These are phyloP conservation scores for Coccyzus lansbergi DNA, from an alignment of 2,797 vertebrate genomes.

Conservation along the genomic window DNA sequence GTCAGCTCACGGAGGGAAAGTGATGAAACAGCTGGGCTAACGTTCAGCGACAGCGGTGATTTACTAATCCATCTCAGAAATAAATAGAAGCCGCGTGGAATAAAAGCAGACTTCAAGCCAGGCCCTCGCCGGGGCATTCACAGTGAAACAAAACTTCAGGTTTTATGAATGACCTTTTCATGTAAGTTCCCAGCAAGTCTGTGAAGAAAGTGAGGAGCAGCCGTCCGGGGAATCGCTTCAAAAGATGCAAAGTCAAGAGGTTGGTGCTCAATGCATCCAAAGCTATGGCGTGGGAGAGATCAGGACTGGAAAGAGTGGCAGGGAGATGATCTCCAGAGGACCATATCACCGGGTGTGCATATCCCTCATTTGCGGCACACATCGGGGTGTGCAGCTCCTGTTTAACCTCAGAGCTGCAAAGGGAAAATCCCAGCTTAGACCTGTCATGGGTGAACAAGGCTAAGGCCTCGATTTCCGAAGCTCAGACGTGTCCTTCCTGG, in stretches of 20 bases:
- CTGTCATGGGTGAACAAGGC: background rate
- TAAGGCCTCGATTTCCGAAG: accelerated
- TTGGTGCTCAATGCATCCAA: background rate
- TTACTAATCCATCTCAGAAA: conserved; percentile 9
- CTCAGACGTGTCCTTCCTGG: background rate
- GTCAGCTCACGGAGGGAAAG: background rate
- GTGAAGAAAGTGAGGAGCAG: background rate
- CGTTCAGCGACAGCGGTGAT: background rate
- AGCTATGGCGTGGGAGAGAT: background rate
- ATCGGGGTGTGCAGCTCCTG: accelerated
- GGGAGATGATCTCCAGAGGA: background rate
- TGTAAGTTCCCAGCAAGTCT: background rate
- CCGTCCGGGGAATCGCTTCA: background rate
- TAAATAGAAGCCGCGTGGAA: background rate
- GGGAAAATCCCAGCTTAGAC: background rate
- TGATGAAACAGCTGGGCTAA: background rate
- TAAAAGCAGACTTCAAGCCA: background rate
- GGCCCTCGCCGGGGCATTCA: background rate
- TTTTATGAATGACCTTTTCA: conserved; percentile 7
- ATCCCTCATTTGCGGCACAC: accelerated
- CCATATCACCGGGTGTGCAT: accelerated
- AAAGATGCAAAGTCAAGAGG: background rate
- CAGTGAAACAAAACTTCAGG: background rate
- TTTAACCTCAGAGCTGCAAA: background rate
- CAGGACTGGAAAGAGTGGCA: background rate